phyloP scores from a whole-genome alignment of 53 echinoderm and acorn worm genomes.

The Astropecten irregularis region DNA sequence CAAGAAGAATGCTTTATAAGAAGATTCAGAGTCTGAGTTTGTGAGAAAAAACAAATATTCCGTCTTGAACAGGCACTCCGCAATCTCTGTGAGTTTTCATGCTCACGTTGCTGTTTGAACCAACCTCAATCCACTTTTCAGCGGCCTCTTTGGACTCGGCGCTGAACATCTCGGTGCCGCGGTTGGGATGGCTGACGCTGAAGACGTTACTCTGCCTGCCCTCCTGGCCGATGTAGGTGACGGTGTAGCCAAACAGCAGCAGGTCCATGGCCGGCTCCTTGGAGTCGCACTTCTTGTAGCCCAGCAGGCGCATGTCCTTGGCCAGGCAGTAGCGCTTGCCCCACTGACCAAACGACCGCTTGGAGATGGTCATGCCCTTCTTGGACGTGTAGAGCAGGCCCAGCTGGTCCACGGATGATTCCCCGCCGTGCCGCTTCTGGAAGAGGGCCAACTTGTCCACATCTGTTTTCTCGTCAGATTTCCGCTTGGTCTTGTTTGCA shows the following conservation, averaged over 20 bases:
- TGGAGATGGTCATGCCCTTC: constrained; percentile 38
- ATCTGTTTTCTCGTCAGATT: neutral
- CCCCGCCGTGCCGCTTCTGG: constrained; percentile 32
- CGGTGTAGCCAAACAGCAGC: constrained; percentile 52
- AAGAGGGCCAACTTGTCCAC: constrained; percentile 43
- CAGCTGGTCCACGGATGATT: constrained; percentile 47
- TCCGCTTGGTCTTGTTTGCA: constrained; percentile 9
- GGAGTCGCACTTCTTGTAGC: constrained; percentile 40
- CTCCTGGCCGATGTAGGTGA: constrained; percentile 49
- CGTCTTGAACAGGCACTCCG: no score
- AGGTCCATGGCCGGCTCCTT: constrained; percentile 51
- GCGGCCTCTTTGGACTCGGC: constrained; percentile 60
- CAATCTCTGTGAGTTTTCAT: no score
- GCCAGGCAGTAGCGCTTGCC: constrained; percentile 63
- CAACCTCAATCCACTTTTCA: constrained; percentile 72
- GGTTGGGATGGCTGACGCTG: constrained; percentile 43
- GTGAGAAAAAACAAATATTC: no score
- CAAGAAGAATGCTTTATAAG: no score
- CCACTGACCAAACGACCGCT: constrained; percentile 37
- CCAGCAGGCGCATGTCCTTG: constrained; percentile 43
- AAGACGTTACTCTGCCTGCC: constrained; percentile 58
- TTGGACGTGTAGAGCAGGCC: constrained; percentile 37
- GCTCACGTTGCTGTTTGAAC: no score
- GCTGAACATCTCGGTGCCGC: constrained; percentile 52
- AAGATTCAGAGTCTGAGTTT: no score